Base-by-base conservation (phyloP, 1,140 invertebrate genomes). In the Octopus sinensis region DNA sequence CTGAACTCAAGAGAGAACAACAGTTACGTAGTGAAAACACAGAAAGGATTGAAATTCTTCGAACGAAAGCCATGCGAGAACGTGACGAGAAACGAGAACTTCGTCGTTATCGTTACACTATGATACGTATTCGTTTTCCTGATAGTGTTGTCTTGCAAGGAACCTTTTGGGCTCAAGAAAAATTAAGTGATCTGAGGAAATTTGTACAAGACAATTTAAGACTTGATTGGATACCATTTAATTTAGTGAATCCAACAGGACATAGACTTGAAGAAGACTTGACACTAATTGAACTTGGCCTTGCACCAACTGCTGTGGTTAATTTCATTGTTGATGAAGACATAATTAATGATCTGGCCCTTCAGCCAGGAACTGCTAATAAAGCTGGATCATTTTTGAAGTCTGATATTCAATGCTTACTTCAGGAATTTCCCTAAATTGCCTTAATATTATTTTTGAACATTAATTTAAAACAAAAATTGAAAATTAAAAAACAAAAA, bases 1-100 rank as follows among this genome's bases (percentile, higher is more conserved):
- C 96, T 85, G 96, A 98, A 90, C 86, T 98, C 5, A 96, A 95
- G 90, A 93, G 92, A 84, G 96, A 98, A 91, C 95, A 96, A 87
- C 93, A 95, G 87, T 86, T 94, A 43, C 79, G 86, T 76, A 84
- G 87, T 30, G 95, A 96, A 90, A 93, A 93, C 53, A 92, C 95
- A 17, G 96, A 97, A 88, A 94, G 93, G 87, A 93, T 93, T 85
- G 93, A 95, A 85, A 95, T 96, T 92, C 89, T 98, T 4, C 92
- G 95, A 80, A 98, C 97, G 0, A 97, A 96, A 91, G 96, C 95
- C 0, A 97, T 98, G 95, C 90, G 96, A 13, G 96, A 98, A 89
- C 94, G 95, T 85, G 95, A 97, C 78, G 95, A 96, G 88, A 88
- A 94, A 81, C 91, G 94, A 79, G 94, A 95, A 87, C 92, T 95